A percentile compares a stretch with the other conserved stretches of the same genome.
Conservation (phyloP, 2,797 vertebrate species). For the Enteromius unitaeniatus region DNA sequence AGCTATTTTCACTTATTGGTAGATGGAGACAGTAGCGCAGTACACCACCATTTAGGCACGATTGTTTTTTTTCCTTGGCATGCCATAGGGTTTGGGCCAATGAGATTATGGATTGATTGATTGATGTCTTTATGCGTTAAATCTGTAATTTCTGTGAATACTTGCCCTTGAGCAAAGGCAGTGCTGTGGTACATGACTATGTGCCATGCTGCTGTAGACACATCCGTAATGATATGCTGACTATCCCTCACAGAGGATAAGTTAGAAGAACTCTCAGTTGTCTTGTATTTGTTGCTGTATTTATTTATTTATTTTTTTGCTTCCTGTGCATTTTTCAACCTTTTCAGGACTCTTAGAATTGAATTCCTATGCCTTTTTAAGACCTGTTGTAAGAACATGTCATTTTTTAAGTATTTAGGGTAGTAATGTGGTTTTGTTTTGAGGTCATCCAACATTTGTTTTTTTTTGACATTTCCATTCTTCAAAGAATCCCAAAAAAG, state of each 20-base stretch:
- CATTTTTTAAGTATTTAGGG: neutral
- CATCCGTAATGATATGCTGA: constrained; percentile 12
- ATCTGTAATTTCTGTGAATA: constrained; percentile 39
- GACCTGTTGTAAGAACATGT: neutral
- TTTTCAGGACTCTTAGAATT: neutral
- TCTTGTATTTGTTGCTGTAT: neutral
- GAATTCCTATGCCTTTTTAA: neutral
- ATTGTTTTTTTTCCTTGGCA: constrained; percentile 28
- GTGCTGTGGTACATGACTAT: constrained; percentile 12
- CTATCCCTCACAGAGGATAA: neutral
- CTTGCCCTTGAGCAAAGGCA: constrained; percentile 46
- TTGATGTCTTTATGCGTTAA: constrained; percentile 44
- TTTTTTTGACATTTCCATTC: neutral
- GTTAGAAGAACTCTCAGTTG: neutral
- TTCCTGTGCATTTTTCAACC: neutral
- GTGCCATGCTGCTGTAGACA: constrained; percentile 9
- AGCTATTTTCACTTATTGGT: neutral
- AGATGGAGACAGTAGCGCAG: neutral
- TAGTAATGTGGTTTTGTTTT: neutral
- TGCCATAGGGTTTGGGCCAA: constrained; percentile 28
- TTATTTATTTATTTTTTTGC: neutral
- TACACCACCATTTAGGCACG: constrained; percentile 34
- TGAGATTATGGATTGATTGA: constrained; percentile 49
- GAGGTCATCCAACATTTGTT: neutral
- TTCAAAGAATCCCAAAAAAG: neutral